Conservation (phyloP, 2,113 vertebrate genomes). For the Nesogale talazaci region DNA sequence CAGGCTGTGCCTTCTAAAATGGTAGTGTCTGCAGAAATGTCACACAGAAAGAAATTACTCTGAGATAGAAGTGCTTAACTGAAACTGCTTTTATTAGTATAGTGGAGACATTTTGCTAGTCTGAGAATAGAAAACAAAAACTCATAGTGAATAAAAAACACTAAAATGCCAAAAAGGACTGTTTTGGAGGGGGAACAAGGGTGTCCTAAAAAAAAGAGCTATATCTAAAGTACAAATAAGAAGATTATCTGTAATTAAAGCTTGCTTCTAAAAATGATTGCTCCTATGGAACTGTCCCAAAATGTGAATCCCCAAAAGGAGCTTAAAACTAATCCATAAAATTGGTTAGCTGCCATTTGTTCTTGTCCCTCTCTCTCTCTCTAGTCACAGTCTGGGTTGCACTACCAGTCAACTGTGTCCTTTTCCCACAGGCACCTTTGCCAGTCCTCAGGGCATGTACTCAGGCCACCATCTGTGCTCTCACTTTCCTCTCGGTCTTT, state of each 20-base stretch:
- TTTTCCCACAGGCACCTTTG: rapidly evolving
- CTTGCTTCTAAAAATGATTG: slow-evolving; percentile 2
- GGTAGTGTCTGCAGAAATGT: slow-evolving; percentile 62
- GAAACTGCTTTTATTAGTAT: slow-evolving; percentile 54
- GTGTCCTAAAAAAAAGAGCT: background rate
- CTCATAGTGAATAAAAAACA: slow-evolving; percentile 49
- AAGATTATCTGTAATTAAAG: background rate
- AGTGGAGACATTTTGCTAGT: slow-evolving; percentile 17
- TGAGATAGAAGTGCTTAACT: slow-evolving; percentile 50
- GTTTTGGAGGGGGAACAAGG: background rate
- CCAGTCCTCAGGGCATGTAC: background rate
- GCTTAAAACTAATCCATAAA: background rate
- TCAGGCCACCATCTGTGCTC: background rate
- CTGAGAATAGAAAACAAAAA: background rate
- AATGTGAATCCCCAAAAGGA: background rate
- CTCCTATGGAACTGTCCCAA: background rate
- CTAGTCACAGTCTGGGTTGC: background rate
- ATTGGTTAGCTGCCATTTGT: background rate
- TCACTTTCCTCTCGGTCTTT: background rate
- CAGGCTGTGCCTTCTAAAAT: slow-evolving; percentile 59
- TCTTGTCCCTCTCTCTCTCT: too few relatives aligned
- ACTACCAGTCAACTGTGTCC: background rate
- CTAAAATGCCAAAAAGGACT: background rate
- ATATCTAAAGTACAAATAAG: slow-evolving; percentile 48
- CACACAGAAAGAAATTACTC: slow-evolving; percentile 67